Percentiles rank a stretch among this genome's conserved stretches.
These are phyloP conservation scores for Arizona elegans DNA, from an alignment of 2,113 vertebrate species.

Conservation along the genomic window DNA sequence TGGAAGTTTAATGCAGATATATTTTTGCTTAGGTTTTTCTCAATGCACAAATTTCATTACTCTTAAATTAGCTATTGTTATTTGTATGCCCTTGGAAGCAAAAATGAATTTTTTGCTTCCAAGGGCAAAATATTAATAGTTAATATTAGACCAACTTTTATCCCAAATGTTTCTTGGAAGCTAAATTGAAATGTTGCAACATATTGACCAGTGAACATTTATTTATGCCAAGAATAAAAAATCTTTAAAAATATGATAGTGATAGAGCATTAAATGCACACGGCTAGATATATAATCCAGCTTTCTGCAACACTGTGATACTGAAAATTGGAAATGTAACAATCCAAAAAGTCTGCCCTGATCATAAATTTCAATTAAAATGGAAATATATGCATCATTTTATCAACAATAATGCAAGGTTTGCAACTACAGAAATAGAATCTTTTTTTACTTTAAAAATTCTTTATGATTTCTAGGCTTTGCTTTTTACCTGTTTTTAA, in stretches of 20 bases:
- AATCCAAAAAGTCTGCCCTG: background rate
- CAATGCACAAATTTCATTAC: background rate
- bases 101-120: background rate
- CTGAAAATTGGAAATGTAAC: background rate
- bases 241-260: background rate
- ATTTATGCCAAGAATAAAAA: background rate
- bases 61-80: background rate
- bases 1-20: background rate
- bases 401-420: background rate
- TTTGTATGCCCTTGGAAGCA: background rate
- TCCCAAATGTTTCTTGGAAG: background rate
- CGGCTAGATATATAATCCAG: background rate
- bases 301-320: background rate
- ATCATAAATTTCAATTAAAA: slow-evolving; percentile 6
- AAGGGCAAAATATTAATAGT: background rate
- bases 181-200: background rate
- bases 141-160: background rate
- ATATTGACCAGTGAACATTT: background rate
- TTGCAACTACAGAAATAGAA: background rate
- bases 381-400: background rate
- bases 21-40: background rate
- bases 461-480: background rate
- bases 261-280: background rate
- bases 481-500: background rate
- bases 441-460: background rate